phyloP scores from a whole-genome alignment of 92 coral and sea anemone species.

The Epizoanthus scotinus region DNA sequence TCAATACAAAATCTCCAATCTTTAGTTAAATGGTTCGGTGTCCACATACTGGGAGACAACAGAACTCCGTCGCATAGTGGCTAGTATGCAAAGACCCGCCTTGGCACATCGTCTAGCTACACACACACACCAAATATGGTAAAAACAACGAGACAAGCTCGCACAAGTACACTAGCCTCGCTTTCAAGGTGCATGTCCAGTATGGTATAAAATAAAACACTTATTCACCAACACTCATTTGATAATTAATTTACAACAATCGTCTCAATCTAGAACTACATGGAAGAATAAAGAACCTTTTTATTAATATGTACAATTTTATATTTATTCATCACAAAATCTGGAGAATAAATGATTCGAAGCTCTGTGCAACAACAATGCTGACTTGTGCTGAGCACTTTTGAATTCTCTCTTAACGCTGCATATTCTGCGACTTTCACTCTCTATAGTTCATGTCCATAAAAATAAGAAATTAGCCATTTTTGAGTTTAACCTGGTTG shows the following conservation, averaged over 20 bases:
- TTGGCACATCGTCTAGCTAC: conserved; percentile 21
- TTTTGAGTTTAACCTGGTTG: too few relatives aligned
- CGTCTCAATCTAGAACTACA: background rate
- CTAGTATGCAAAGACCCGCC: conserved; percentile 34
- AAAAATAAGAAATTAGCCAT: too few relatives aligned
- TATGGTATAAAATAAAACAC: background rate
- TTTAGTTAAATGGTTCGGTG: background rate
- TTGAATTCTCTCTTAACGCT: too few relatives aligned
- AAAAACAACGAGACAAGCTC: conserved; percentile 13
- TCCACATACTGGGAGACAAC: background rate
- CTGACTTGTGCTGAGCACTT: too few relatives aligned
- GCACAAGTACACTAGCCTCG: background rate
- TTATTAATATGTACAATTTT: conserved; percentile 15
- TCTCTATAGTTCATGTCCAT: too few relatives aligned
- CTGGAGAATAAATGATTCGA: background rate
- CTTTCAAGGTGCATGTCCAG: background rate
- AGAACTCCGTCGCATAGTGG: conserved; percentile 17
- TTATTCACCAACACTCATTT: background rate
- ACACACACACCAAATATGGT: conserved; percentile 22
- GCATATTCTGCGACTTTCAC: too few relatives aligned
- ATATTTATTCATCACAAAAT: background rate
- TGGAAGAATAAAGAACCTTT: background rate
- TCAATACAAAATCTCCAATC: conserved; percentile 37
- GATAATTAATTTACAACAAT: conserved; percentile 5
- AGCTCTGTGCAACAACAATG: background rate